These are phyloP conservation scores for Lepus timidus DNA, from an alignment of 2,113 vertebrate species.

Conservation along the genomic window DNA sequence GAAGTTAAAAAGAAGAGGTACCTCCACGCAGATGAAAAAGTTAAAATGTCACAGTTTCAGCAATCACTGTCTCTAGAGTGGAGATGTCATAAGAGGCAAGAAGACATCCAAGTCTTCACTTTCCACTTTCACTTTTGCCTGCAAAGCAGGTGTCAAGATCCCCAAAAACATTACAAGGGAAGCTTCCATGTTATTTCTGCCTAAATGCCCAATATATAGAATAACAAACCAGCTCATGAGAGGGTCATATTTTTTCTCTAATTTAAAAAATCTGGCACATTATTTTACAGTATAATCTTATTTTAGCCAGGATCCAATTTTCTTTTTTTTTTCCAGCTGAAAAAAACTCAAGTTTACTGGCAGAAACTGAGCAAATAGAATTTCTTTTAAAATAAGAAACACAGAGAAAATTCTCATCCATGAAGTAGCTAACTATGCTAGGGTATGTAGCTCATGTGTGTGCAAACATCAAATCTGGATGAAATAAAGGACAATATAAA, in stretches of 20 bases:
- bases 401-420: background rate
- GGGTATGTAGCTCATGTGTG: background rate
- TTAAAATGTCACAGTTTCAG: conserved; percentile 48
- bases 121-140: background rate
- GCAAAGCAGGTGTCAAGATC: conserved; percentile 5
- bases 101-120: background rate
- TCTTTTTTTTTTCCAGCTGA: background rate
- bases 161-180: background rate
- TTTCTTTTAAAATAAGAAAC: conserved; percentile 49
- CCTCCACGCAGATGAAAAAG: conserved; percentile 41
- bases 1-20: background rate
- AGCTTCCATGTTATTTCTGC: background rate
- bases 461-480: background rate
- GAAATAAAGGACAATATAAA: background rate
- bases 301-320: conserved; percentile 10
- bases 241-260: background rate
- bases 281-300: conserved; percentile 49
- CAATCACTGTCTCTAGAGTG: background rate
- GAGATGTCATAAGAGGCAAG: background rate
- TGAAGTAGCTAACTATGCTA: background rate
- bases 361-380: conserved; percentile 29
- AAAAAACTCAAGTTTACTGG: conserved; percentile 24
- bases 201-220: background rate
- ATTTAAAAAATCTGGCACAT: conserved; percentile 13
- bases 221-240: background rate